Evolutionary conservation across 1,140 invertebrate genomes (phyloP), one percentile per base, ranked within the genome.

Genomic region (Teleogryllus occipitalis): DNA sequence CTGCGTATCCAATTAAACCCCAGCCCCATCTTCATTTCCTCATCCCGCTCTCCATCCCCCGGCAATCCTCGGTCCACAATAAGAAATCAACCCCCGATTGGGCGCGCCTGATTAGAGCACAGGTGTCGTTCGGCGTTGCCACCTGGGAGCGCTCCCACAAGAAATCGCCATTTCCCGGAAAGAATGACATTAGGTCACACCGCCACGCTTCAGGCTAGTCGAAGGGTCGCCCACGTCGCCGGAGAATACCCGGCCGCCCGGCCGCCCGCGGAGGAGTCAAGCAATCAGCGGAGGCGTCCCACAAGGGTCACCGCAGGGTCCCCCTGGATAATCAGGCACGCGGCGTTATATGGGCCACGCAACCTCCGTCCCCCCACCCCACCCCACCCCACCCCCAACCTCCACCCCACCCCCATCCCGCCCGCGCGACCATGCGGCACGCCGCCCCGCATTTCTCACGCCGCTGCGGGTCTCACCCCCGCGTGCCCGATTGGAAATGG

Each of bases 121-220:
- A 65, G 54, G 10, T 7, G 10, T 18, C 10, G 18, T 10, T 18
- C 54, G 7, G 18, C 54, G 18, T 7, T 65, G 54, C 54, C 54
- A 65, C 10, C 54, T 65, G 54, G 54, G 54, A 65, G 27, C 27
- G 27, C 27, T 39, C 27, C 27, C 27, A 39, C 5, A 65, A 2
- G 10, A 65, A 65, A 65, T 65, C 18, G 54, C 10, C 54, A 65
- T 65, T 65, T 65, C 54, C 54, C 18, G 54, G 54, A 65, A 65
- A 65, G 54, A 65, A 65, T 65, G 54, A 65, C 54, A 65, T 65
- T 65, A 65, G 54, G 54, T 65, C 54, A 65, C 54, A 65, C 54
- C 10, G 54, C 10, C 54, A 65, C 54, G 54, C 10, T 65, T 7
- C 54, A 7, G 10, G 54, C 10, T 18, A 1, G 10, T 7, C 54